phyloP scores from a whole-genome alignment of 2,888 invertebrate genomes.

The Muscina levida region DNA sequence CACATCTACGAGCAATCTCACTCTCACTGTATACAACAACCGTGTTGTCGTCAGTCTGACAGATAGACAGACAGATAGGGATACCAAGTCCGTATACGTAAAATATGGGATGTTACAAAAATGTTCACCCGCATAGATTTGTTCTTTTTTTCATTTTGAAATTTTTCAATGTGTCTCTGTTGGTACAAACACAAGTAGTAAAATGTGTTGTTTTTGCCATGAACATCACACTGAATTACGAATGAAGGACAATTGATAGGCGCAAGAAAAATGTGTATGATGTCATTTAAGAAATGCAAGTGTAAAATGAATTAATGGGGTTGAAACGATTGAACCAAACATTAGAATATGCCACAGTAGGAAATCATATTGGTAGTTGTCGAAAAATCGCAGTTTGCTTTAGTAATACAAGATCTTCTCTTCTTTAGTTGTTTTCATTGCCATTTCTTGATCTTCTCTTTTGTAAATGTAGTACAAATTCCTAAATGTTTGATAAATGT shows the following conservation, averaged over 20 bases:
- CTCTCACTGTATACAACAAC: not conserved
- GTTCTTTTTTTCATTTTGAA: constrained; percentile 11
- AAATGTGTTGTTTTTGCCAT: constrained; percentile 35
- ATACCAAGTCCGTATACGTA: not conserved
- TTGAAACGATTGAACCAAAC: too few relatives aligned
- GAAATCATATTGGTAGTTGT: too few relatives aligned
- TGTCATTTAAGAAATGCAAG: too few relatives aligned
- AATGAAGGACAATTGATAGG: not conserved
- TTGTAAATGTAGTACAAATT: too few relatives aligned
- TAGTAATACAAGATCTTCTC: too few relatives aligned
- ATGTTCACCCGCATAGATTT: constrained; percentile 61
- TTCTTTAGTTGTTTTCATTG: too few relatives aligned
- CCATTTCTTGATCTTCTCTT: too few relatives aligned
- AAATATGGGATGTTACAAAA: constrained; percentile 35
- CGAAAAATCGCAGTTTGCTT: too few relatives aligned
- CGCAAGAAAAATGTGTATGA: not conserved
- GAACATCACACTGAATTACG: not conserved
- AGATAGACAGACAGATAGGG: not conserved
- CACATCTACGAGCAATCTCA: constrained; percentile 6
- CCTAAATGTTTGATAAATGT: too few relatives aligned
- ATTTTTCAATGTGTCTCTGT: constrained; percentile 36
- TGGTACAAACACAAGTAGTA: constrained; percentile 49
- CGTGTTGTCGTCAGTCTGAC: constrained; percentile 1
- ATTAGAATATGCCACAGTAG: too few relatives aligned
- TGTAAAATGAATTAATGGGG: too few relatives aligned